These are phyloP conservation scores for Lampris incognitus DNA, from an alignment of 2,113 vertebrate species.

Conservation along the genomic window DNA sequence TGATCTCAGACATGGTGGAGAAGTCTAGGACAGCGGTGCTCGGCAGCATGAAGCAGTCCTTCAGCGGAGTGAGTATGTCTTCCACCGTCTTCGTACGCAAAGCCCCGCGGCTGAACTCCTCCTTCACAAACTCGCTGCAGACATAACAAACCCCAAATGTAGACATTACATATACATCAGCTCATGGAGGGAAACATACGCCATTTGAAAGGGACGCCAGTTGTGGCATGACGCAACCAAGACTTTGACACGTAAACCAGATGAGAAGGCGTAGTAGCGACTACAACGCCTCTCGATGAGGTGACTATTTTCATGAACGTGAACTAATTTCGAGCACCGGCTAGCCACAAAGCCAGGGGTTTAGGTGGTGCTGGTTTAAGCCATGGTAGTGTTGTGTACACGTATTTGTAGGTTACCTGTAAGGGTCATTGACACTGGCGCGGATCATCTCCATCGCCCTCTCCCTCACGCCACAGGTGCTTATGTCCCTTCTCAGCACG, in stretches of 20 bases:
- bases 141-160: not conserved
- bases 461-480: constrained; percentile 83
- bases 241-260: too few relatives aligned
- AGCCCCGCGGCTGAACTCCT: constrained; percentile 88
- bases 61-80: constrained; percentile 90
- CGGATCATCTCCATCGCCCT: constrained; percentile 90
- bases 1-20: constrained; percentile 90
- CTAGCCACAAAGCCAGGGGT: too few relatives aligned
- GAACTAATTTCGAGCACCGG: too few relatives aligned
- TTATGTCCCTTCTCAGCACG: constrained; percentile 81
- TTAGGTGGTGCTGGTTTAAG: not conserved
- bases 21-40: constrained; percentile 87
- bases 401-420: constrained; percentile 69
- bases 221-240: too few relatives aligned
- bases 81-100: constrained; percentile 90
- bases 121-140: constrained; percentile 87
- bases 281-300: too few relatives aligned
- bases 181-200: too few relatives aligned
- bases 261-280: too few relatives aligned
- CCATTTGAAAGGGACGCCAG: too few relatives aligned
- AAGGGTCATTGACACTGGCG: constrained; percentile 86
- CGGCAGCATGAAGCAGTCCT: constrained; percentile 93
- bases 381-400: not conserved
- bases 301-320: too few relatives aligned
- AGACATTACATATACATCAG: not conserved